Evolutionary conservation across 1,140 invertebrate genomes (phyloP), one percentile per base, ranked within the genome.

Genomic region (Asbolus verrucosus): DNA sequence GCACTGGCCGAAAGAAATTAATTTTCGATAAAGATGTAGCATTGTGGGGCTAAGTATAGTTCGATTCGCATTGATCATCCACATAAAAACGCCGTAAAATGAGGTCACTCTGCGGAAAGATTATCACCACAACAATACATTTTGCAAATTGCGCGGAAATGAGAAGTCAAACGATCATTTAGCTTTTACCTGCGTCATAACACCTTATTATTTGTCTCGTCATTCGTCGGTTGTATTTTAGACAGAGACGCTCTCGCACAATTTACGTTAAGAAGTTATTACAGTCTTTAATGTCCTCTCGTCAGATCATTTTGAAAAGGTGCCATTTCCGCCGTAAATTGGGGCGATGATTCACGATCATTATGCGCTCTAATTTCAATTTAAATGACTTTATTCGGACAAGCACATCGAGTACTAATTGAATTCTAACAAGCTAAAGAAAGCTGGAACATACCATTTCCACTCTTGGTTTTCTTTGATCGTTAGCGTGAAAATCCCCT

Each of bases 391-490:
- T n/a, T n/a, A n/a, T n/a, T n/a, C n/a, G n/a, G n/a, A n/a, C n/a
- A n/a, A n/a, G n/a, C n/a, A n/a, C n/a, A n/a, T n/a, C n/a, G n/a
- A n/a, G n/a, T n/a, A n/a, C n/a, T n/a, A n/a, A n/a, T n/a, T n/a
- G n/a, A n/a, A n/a, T n/a, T n/a, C n/a, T n/a, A n/a, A n/a, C n/a
- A n/a, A n/a, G n/a, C n/a, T n/a, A 54, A 70, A 69, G 6, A 65
- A 9, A 33, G 1, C 9, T 41, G 63, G n/a, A 30, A 82, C 86
- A 87, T 82, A 93, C 92, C 92, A 94, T 83, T 93, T 93, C 92
- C 92, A 93, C 79, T 94, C 92, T 75, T 93, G 91, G 76, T 90
- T 93, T 73, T 91, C 89, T 76, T 94, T 94, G 69, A 94, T 93
- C 2, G 92, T 92, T 1, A 94, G 81, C 0, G 92, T 94, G 74